A percentile compares a stretch with the other conserved stretches of the same genome.
Conservation (phyloP, 2,113 vertebrate species). For the Apeltes quadracus region DNA sequence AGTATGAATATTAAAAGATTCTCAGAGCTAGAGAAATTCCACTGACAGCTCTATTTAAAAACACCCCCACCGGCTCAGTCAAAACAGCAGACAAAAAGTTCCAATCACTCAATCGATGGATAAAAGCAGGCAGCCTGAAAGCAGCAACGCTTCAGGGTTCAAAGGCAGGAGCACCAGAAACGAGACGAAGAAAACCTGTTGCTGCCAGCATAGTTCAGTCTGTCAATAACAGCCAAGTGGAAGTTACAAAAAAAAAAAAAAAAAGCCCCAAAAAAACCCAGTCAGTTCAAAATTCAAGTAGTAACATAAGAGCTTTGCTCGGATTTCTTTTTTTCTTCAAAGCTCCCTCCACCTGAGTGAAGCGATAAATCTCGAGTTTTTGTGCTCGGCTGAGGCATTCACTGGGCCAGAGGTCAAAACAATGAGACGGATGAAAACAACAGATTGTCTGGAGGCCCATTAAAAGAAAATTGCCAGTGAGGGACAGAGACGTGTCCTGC, state of each 20-base stretch:
- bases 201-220: constrained; percentile 22
- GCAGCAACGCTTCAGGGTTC: constrained; percentile 22
- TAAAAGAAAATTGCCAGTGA: constrained; percentile 66
- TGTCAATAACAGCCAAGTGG: constrained; percentile 15
- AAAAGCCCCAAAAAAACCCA: constrained; percentile 25
- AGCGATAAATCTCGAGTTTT: constrained; percentile 60
- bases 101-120: constrained; percentile 44
- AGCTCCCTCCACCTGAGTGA: constrained; percentile 46
- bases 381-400: constrained; percentile 48
- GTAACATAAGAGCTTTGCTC: constrained; percentile 20
- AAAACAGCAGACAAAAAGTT: constrained; percentile 24
- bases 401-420: constrained; percentile 71
- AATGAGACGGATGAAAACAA: constrained; percentile 72
- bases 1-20: constrained; percentile 22
- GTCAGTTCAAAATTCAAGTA: constrained; percentile 18
- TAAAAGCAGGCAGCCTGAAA: constrained; percentile 32
- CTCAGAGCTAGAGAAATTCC: constrained; percentile 22
- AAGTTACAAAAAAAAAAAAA: constrained; percentile 31
- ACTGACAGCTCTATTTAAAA: constrained; percentile 37
- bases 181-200: background rate
- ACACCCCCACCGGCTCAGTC: constrained; percentile 15
- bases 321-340: constrained; percentile 11
- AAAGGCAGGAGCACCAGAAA: constrained; percentile 14
- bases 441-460: constrained; percentile 70
- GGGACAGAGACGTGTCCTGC: constrained; percentile 54